Evolutionary conservation across 2,113 vertebrate species (phyloP).

Genomic region (Potamarius usumacintae): DNA sequence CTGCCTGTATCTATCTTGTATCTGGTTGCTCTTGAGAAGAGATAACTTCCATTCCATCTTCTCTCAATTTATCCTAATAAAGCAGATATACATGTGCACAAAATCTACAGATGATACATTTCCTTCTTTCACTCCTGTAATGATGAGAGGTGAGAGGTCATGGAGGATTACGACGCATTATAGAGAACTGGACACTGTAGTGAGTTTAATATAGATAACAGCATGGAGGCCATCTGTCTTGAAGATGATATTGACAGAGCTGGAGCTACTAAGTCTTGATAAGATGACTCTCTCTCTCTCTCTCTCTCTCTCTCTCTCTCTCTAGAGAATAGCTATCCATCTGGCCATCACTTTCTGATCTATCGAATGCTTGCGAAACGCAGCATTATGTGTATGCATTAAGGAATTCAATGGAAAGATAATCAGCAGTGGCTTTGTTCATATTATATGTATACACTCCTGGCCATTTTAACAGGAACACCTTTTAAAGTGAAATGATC

Average conservation of each 20-base stretch:
- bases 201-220: slow-evolving; percentile 35
- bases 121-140: not conserved
- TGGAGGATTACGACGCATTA: not conserved
- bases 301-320: not conserved
- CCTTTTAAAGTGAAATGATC: not conserved
- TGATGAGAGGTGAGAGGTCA: slow-evolving; percentile 7
- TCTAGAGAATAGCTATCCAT: slow-evolving; percentile 9
- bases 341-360: slow-evolving; percentile 34
- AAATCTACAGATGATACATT: not conserved
- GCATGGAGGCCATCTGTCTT: slow-evolving; percentile 32
- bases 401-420: not conserved
- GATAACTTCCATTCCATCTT: not conserved
- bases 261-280: slow-evolving; percentile 1
- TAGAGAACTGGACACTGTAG: not conserved
- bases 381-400: not conserved
- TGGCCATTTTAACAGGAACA: not conserved
- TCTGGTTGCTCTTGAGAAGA: not conserved
- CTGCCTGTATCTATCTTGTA: not conserved
- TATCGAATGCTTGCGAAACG: slow-evolving; percentile 11
- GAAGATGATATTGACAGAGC: slow-evolving; percentile 9
- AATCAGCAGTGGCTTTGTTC: not conserved
- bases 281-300: not conserved
- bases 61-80: not conserved
- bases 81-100: not conserved
- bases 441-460: not conserved